A percentile compares a stretch with the other conserved stretches of the same genome.
Conservation (phyloP, 2,797 vertebrate species). For the Gymnodraco acuticeps region DNA sequence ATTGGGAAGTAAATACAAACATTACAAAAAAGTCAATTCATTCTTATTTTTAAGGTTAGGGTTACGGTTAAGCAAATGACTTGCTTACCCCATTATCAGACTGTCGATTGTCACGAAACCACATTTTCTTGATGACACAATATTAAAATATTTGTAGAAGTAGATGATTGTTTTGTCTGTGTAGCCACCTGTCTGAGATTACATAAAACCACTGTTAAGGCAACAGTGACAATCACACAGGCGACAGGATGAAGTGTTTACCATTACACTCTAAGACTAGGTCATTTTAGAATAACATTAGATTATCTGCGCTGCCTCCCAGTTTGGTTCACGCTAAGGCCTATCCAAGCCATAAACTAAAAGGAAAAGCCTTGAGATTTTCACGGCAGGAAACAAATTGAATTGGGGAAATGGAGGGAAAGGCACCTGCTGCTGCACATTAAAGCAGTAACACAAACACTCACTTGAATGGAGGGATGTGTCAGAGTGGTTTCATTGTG, state of each 20-base stretch:
- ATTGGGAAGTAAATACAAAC: neutral
- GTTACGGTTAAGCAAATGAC: neutral
- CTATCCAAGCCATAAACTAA: conserved; percentile 62
- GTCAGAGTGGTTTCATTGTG: conserved; percentile 51
- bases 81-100: neutral
- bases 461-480: conserved; percentile 51
- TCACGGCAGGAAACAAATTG: conserved; percentile 74
- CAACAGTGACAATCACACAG: conserved; percentile 28
- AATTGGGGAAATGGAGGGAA: conserved; percentile 69
- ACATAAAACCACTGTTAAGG: conserved; percentile 23
- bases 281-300: conserved; percentile 62
- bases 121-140: conserved; percentile 12
- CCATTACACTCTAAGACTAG: conserved; percentile 37
- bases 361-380: conserved; percentile 68
- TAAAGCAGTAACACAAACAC: conserved; percentile 67
- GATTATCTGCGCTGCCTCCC: conserved; percentile 40
- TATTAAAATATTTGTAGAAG: conserved; percentile 11
- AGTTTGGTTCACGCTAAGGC: conserved; percentile 32
- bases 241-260: conserved; percentile 49
- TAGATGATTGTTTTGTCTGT: neutral
- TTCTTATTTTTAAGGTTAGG: neutral
- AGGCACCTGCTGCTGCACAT: conserved; percentile 74
- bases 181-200: conserved; percentile 25
- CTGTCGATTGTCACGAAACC: neutral
- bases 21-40: neutral